These are phyloP conservation scores for Entelurus aequoreus DNA, from an alignment of 2,113 vertebrate genomes.

Conservation along the genomic window DNA sequence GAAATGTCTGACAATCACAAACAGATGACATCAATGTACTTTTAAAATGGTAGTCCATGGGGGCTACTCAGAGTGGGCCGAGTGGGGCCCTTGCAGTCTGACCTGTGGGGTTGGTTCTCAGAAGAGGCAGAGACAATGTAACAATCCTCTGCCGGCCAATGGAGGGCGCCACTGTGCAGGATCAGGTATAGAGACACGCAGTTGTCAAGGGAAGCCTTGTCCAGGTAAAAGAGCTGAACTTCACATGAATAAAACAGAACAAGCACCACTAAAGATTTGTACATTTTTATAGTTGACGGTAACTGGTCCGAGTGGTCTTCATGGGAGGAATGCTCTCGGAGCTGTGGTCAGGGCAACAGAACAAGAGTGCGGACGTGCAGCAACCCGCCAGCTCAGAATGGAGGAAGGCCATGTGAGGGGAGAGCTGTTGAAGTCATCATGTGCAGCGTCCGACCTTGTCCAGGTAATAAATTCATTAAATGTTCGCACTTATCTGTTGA, in stretches of 20 bases:
- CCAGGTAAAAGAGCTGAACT: conserved; percentile 72
- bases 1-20: not conserved
- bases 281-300: conserved; percentile 78
- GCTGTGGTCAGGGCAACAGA: conserved; percentile 87
- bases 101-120: conserved; percentile 85
- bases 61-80: conserved; percentile 85
- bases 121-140: conserved; percentile 81
- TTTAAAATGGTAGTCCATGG: conserved; percentile 78
- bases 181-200: conserved; percentile 67
- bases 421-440: conserved; percentile 76
- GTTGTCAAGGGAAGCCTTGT: conserved; percentile 81
- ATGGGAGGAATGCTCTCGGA: conserved; percentile 92
- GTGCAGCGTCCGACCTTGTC: conserved; percentile 85
- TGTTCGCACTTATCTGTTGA: too few species aligned
- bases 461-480: conserved; percentile 71
- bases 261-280: not conserved
- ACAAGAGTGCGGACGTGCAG: conserved; percentile 84
- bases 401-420: conserved; percentile 82
- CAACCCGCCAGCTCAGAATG: conserved; percentile 77
- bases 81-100: conserved; percentile 85
- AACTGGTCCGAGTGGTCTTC: conserved; percentile 88
- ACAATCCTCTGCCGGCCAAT: conserved; percentile 84
- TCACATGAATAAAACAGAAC: not conserved
- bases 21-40: not conserved
- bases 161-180: conserved; percentile 82